Base-by-base conservation (phyloP, 2,888 invertebrate genomes). In the Branchellion lobata region DNA sequence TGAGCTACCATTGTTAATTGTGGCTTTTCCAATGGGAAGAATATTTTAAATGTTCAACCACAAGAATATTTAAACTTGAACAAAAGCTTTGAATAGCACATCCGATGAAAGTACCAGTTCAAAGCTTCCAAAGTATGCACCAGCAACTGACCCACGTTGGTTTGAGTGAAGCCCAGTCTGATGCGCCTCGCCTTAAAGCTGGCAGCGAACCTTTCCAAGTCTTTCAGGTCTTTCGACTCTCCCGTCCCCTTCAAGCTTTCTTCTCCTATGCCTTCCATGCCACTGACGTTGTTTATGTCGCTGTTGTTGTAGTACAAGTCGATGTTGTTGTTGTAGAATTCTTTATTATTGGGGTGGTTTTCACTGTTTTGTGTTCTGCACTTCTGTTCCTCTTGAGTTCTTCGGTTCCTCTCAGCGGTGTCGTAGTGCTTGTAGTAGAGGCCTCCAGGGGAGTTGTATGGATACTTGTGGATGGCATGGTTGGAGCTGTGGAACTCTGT, bases 121-220 rank as follows among this genome's bases (percentile, higher is more conserved):
- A n/a, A n/a, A n/a, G n/a, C n/a, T n/a, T n/a, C n/a, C n/a, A n/a
- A n/a, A n/a, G n/a, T n/a, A n/a, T n/a, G n/a, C n/a, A n/a, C n/a
- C n/a, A n/a, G 36, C 36, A 14, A 79, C 83, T 81, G 65, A 81
- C 96, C 96, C 69, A 97, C 96, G 89, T 97, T 96, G 57, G 95
- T 95, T 89, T 96, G 96, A 84, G 96, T 96, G 89, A 95, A 96
- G 83, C 97, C 97, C 83, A 97, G 90, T 89, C 97, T 97, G 89
- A 97, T 97, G 84, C 97, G 91, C 84, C 96, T 91, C 89, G 96
- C 96, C 89, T 97, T 97, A 90, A 97, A 97, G 89, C 96, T 95
- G 89, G 96, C 96, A 85, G 97, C 97, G 88, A 97, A 97, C 82
- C 94, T 94, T 90, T 97, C 97, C 85, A 97, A 91, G 88, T 97